phyloP scores from a whole-genome alignment of 2,113 vertebrate species.

The Brienomyrus longianalis region DNA sequence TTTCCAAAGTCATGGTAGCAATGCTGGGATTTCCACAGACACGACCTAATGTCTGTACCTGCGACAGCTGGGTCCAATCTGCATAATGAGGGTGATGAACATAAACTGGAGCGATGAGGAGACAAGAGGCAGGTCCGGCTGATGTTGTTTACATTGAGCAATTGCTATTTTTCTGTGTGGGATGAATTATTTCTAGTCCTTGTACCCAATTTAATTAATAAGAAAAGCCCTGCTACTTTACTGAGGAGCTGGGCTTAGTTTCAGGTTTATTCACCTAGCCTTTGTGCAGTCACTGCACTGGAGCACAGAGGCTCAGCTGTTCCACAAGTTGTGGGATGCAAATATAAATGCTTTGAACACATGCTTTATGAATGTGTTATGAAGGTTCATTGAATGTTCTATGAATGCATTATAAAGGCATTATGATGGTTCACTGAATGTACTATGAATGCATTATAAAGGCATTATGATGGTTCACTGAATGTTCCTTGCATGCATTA shows the following conservation, averaged over 20 bases:
- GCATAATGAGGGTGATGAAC: background rate
- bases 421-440: too few species aligned
- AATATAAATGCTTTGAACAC: background rate
- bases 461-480: background rate
- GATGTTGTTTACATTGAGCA: background rate
- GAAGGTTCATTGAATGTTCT: background rate
- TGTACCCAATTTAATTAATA: background rate
- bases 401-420: background rate
- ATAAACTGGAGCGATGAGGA: background rate
- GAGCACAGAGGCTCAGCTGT: background rate
- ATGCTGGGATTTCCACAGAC: background rate
- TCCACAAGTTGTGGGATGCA: background rate
- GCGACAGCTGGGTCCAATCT: background rate
- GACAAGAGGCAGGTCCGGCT: background rate
- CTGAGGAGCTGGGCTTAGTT: too few species aligned
- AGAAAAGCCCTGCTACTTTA: background rate
- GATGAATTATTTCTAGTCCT: background rate
- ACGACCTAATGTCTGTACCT: background rate
- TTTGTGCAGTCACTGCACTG: background rate
- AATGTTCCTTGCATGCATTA: background rate
- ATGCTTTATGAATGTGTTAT: background rate
- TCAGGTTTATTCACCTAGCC: too few species aligned
- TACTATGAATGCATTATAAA: background rate
- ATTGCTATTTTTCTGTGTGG: background rate
- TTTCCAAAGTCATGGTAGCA: background rate